Percentiles rank a stretch among this genome's conserved stretches.
phyloP scores from a whole-genome alignment of 1,140 invertebrate genomes.

The Caenorhabditis elegans region DNA sequence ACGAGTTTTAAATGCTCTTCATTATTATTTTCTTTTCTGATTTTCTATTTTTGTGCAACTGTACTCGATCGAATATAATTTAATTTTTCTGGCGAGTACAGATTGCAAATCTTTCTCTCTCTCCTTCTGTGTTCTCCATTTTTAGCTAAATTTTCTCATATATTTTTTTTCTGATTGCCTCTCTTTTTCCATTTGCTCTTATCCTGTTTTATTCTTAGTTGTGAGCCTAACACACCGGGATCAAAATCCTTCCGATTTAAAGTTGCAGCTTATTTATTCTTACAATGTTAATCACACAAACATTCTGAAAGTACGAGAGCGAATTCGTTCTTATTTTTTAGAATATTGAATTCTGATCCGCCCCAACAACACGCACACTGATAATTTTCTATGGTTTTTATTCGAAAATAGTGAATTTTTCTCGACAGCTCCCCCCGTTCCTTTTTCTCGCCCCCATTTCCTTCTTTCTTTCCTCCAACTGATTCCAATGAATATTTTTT shows the following conservation, averaged over 20 bases:
- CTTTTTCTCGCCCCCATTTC: neutral
- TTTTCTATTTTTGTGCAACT: neutral
- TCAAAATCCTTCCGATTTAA: neutral
- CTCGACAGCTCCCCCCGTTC: neutral
- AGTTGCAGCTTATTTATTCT: neutral
- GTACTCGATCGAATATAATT: neutral
- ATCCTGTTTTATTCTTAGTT: conserved; percentile 21
- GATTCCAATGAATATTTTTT: conserved; percentile 14
- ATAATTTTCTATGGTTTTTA: neutral
- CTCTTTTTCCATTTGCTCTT: neutral
- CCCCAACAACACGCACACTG: neutral
- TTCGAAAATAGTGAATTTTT: neutral
- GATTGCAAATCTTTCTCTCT: neutral
- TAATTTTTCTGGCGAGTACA: neutral
- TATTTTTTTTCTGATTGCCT: neutral
- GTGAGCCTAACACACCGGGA: conserved; percentile 10
- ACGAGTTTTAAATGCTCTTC: conserved; percentile 10
- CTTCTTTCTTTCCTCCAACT: neutral
- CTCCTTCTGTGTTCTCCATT: conserved; percentile 25
- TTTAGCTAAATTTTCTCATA: neutral
- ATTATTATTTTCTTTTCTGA: neutral
- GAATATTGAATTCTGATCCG: neutral
- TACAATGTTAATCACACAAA: neutral
- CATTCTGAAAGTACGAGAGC: neutral
- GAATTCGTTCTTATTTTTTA: neutral